A percentile compares a stretch with the other conserved stretches of the same genome.
Conservation (phyloP, 2,888 invertebrate species). For the Cantharis rustica region DNA sequence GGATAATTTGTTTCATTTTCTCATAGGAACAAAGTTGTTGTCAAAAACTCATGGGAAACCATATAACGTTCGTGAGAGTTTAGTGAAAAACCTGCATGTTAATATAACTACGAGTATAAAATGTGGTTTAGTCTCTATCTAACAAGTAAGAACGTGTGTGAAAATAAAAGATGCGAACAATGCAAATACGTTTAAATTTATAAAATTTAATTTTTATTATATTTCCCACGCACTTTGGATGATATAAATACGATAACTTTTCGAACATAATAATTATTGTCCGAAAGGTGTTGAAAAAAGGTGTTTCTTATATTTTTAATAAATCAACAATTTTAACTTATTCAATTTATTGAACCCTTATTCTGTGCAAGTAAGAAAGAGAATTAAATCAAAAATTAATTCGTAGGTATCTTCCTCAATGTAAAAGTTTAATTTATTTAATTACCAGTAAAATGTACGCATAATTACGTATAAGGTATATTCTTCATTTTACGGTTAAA, state of each 20-base stretch:
- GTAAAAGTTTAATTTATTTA: too few species aligned
- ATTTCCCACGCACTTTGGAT: conserved; percentile 32
- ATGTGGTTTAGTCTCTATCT: neutral
- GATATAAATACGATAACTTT: conserved; percentile 12
- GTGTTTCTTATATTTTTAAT: too few species aligned
- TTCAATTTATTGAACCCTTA: too few species aligned
- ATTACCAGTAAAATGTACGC: too few species aligned
- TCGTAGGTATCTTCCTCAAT: too few species aligned
- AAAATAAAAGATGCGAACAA: neutral
- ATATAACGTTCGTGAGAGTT: conserved; percentile 19
- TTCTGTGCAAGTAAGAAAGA: too few species aligned
- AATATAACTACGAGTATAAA: conserved; percentile 12
- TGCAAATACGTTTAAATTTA: neutral
- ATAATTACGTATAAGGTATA: too few species aligned
- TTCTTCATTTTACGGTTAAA: too few species aligned
- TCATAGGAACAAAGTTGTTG: conserved; percentile 28
- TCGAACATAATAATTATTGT: neutral
- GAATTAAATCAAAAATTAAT: too few species aligned
- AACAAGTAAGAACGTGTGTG: neutral
- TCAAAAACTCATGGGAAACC: conserved; percentile 30
- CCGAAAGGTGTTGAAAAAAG: too few species aligned
- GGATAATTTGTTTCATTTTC: conserved; percentile 33
- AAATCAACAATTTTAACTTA: too few species aligned
- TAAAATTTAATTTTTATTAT: conserved; percentile 23
- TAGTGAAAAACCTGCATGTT: conserved; percentile 21